These are phyloP conservation scores for Porites evermanni DNA, from an alignment of 92 coral and sea anemone genomes.

Conservation along the genomic window DNA sequence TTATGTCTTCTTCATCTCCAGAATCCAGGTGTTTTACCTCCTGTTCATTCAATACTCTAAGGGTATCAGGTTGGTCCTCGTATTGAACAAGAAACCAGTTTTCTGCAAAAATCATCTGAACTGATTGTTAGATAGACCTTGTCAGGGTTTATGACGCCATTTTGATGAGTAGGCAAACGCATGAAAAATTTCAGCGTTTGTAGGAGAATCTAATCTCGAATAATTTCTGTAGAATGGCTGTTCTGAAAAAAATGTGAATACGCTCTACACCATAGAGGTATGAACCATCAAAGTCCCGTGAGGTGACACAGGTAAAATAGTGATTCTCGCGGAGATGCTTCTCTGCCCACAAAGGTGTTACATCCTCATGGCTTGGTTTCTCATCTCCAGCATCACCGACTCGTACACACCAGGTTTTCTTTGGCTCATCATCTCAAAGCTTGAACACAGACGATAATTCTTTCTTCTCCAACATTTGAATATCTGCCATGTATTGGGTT, in stretches of 20 bases:
- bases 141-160: too few species aligned
- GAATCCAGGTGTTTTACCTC: slow-evolving; percentile 45
- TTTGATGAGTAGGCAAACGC: too few species aligned
- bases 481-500: slow-evolving; percentile 53
- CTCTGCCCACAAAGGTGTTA: slow-evolving; percentile 38
- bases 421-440: slow-evolving; percentile 17
- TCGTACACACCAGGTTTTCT: slow-evolving; percentile 46
- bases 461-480: slow-evolving; percentile 30
- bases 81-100: slow-evolving; percentile 44
- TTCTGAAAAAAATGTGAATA: too few species aligned
- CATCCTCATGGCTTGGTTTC: slow-evolving; percentile 42
- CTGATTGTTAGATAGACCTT: background rate
- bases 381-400: slow-evolving; percentile 73
- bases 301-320: background rate
- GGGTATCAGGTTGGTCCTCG: slow-evolving; percentile 46
- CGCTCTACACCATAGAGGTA: slow-evolving; percentile 26
- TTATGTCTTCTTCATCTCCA: slow-evolving; percentile 47
- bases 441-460: slow-evolving; percentile 21
- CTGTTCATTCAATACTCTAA: slow-evolving; percentile 37
- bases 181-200: too few species aligned
- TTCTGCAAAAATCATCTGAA: slow-evolving; percentile 19
- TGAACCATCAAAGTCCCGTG: slow-evolving; percentile 26
- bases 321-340: slow-evolving; percentile 26
- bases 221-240: too few species aligned
- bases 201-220: too few species aligned